Conservation (phyloP, 1,140 invertebrate species). For the Brachionus rotundiformis region DNA sequence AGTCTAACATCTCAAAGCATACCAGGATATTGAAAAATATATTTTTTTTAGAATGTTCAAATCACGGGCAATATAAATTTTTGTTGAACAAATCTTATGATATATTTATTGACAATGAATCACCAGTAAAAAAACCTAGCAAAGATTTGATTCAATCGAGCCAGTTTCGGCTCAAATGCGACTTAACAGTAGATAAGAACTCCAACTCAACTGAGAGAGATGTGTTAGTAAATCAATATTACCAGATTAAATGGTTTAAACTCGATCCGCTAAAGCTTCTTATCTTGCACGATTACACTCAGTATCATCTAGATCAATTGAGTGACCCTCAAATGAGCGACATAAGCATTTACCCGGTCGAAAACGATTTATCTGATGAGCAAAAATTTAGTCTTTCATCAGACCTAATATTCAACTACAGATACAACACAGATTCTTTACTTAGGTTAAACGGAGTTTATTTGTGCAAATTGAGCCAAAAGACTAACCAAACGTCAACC, state of each 20-base stretch:
- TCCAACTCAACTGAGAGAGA: not conserved
- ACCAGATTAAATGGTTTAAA: conserved; percentile 44
- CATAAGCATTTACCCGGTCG: not conserved
- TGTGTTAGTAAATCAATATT: not conserved
- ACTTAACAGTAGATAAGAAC: not conserved
- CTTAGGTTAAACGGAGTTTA: conserved; percentile 4
- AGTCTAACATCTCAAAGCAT: no score
- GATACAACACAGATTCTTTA: not conserved
- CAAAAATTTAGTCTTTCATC: not conserved
- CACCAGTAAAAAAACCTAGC: not conserved
- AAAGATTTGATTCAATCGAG: not conserved
- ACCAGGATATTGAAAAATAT: not conserved
- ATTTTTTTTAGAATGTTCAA: conserved; percentile 21
- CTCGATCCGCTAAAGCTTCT: not conserved
- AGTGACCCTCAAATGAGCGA: conserved; percentile 11
- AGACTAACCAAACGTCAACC: not conserved
- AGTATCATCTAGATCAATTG: not conserved
- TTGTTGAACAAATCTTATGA: conserved; percentile 27
- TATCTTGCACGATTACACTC: not conserved
- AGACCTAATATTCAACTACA: conserved; percentile 6
- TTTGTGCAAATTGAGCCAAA: conserved; percentile 22
- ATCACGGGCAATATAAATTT: conserved; percentile 28
- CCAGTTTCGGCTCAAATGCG: conserved; percentile 10
- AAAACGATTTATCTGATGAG: not conserved
- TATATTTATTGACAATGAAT: not conserved